These are phyloP conservation scores for Sylvietta virens DNA, from an alignment of 2,113 vertebrate species.

Conservation along the genomic window DNA sequence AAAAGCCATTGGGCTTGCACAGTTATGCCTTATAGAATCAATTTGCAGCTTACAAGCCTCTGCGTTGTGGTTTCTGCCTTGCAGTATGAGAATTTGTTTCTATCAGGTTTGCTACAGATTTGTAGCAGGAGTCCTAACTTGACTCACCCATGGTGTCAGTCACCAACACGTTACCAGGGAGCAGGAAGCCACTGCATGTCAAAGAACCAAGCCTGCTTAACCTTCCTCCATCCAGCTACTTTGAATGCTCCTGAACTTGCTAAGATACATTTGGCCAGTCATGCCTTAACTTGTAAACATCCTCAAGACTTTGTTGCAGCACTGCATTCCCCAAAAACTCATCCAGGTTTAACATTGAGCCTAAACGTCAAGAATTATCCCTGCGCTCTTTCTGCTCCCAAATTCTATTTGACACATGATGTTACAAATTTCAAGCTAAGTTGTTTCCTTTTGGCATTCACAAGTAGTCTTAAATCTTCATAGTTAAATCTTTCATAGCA, in stretches of 20 bases:
- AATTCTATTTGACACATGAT: not conserved
- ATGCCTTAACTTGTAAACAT: not conserved
- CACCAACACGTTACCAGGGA: not conserved
- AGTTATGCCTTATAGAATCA: not conserved
- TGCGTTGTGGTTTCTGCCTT: not conserved
- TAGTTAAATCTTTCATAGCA: not conserved
- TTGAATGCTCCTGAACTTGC: not conserved
- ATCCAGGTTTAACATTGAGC: not conserved
- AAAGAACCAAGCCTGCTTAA: not conserved
- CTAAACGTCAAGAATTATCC: not conserved
- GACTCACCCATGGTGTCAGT: not conserved
- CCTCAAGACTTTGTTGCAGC: not conserved
- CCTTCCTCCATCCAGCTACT: not conserved
- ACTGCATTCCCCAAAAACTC: not conserved
- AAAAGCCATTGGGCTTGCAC: not conserved
- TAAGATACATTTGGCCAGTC: not conserved
- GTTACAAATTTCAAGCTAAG: not conserved
- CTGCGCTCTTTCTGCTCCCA: not conserved
- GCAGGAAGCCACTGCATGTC: not conserved
- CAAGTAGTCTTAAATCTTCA: not conserved
- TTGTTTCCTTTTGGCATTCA: not conserved
- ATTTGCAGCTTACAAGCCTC: not conserved
- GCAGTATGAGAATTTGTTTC: not conserved
- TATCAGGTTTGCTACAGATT: not conserved
- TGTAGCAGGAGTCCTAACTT: not conserved